These are phyloP conservation scores for Drosophila tripunctata DNA, from an alignment of 2,888 invertebrate species.

Conservation along the genomic window DNA sequence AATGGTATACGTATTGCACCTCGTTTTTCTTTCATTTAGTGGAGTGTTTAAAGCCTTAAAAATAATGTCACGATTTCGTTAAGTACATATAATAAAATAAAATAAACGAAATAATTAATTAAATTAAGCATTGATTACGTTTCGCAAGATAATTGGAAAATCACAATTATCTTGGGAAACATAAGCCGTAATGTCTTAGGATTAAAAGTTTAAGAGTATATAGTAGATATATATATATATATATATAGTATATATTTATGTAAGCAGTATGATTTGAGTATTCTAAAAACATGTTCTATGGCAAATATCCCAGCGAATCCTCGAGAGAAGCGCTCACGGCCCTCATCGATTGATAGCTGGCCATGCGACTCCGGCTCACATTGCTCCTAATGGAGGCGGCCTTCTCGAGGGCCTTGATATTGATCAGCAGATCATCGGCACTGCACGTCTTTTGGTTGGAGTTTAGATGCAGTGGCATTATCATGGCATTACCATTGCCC, in stretches of 20 bases:
- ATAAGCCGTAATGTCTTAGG: constrained; percentile 65
- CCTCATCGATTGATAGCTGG: constrained; percentile 83
- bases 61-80: constrained; percentile 52
- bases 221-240: neutral
- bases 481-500: constrained; percentile 53
- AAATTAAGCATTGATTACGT: constrained; percentile 66
- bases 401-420: constrained; percentile 80
- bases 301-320: constrained; percentile 85
- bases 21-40: constrained; percentile 27
- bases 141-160: constrained; percentile 72
- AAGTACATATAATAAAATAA: neutral
- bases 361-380: constrained; percentile 62
- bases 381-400: constrained; percentile 73
- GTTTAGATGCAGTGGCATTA: constrained; percentile 40
- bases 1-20: constrained; percentile 68
- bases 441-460: constrained; percentile 77
- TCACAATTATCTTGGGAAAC: constrained; percentile 76
- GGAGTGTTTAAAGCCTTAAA: constrained; percentile 37
- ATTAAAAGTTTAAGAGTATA: neutral
- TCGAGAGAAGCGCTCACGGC: constrained; percentile 84
- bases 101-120: constrained; percentile 17
- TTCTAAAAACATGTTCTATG: constrained; percentile 73
- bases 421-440: constrained; percentile 81
- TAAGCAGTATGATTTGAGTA: constrained; percentile 40
- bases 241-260: neutral